Evolutionary conservation across 92 coral and sea anemone genomes (phyloP).

Genomic region (Epizoanthus illoricatus): DNA sequence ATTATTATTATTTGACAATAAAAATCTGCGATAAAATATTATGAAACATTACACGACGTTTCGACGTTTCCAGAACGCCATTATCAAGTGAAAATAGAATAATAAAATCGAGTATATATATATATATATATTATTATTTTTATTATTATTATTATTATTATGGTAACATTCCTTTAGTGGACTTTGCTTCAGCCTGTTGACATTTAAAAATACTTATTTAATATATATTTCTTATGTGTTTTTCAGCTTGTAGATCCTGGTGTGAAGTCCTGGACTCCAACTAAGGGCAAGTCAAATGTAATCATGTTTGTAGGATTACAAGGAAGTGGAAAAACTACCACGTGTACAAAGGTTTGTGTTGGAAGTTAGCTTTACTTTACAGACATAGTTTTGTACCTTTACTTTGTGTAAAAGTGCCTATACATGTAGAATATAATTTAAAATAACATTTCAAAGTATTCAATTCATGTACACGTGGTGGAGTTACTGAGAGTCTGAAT

Average conservation of each 20-base stretch:
- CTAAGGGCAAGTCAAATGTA: conserved; percentile 91
- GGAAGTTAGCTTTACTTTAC: too few species aligned
- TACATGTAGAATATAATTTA: too few species aligned
- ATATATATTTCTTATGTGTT: background rate
- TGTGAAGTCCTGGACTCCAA: conserved; percentile 96
- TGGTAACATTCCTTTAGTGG: background rate
- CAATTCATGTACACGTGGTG: background rate
- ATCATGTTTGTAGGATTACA: conserved; percentile 99
- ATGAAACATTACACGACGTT: too few species aligned
- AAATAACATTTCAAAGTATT: background rate
- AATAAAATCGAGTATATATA: too few species aligned
- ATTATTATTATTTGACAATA: too few species aligned
- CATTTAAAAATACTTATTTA: background rate
- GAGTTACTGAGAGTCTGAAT: too few species aligned
- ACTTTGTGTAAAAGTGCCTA: background rate
- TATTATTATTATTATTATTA: too few species aligned
- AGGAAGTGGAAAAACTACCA: conserved; percentile 99
- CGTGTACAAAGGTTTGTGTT: conserved; percentile 85
- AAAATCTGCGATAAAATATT: too few species aligned
- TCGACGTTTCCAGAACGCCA: too few species aligned
- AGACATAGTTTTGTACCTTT: background rate
- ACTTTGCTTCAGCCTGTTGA: too few species aligned
- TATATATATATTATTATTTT: too few species aligned
- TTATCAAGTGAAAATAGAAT: too few species aligned
- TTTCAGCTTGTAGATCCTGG: conserved; percentile 98